phyloP scores from a whole-genome alignment of 2,888 invertebrate species.

The Chymomyza caudatula region DNA sequence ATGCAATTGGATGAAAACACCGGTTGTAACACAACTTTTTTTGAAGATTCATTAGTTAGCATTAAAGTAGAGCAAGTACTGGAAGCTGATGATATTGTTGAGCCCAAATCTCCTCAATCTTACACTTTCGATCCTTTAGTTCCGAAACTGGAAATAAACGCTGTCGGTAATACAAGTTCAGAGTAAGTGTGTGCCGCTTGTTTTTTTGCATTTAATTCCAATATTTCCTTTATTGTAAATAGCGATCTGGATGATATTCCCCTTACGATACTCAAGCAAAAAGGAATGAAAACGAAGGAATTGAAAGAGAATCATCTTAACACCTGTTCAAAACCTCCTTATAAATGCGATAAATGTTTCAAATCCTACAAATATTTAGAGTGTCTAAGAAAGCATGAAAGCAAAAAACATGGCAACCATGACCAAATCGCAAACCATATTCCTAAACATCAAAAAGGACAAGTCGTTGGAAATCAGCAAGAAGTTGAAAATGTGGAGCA shows the following conservation, averaged over 20 bases:
- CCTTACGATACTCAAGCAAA: neutral
- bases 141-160: neutral
- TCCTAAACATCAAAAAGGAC: neutral
- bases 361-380: constrained; percentile 55
- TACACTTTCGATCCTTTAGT: neutral
- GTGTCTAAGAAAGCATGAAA: constrained; percentile 55
- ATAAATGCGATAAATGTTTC: constrained; percentile 52
- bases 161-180: neutral
- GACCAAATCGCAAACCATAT: constrained; percentile 31
- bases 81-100: neutral
- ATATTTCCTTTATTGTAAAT: neutral
- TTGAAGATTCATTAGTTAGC: neutral
- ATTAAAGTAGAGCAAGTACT: neutral
- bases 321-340: neutral
- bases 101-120: neutral
- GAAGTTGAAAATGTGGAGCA: neutral
- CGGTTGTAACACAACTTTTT: neutral
- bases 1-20: neutral
- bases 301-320: neutral
- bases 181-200: constrained; percentile 19
- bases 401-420: constrained; percentile 41
- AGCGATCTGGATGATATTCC: constrained; percentile 9
- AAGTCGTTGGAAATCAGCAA: neutral
- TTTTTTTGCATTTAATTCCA: neutral
- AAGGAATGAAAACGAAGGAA: neutral